Evolutionary conservation across 2,797 vertebrate species (phyloP), one percentile per base, ranked within the genome.

Genomic region (Gila robusta): DNA sequence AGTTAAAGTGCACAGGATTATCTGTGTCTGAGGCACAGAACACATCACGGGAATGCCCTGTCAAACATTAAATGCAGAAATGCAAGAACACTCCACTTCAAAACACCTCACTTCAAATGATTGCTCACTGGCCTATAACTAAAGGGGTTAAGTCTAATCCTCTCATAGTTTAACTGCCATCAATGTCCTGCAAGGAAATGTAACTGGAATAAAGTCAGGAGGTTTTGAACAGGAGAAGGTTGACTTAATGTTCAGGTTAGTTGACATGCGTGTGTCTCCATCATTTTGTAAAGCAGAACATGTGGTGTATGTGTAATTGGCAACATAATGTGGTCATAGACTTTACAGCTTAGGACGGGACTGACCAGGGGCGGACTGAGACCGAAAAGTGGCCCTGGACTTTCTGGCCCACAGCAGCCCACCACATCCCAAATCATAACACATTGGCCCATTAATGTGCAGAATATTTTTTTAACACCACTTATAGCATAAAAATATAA

Each of bases 1-100:
- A 94, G 95, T 94, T 93, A 95, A 94, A 94, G 92, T 92, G 92
- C 91, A 89, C 35, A 91, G 93, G 93, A 94, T 95, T 94, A 95
- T 89, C 91, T 89, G 85, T 81, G 85, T 88, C 89, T 71, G 88
- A 88, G 71, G 41, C 56, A 49, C 56, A 87, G 90, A 91, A 91
- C 54, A 92, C 91, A 94, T 94, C 93, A 94, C 92, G 92, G 93
- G 92, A 90, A 92, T 89, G 90, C 82, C 76, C 84, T 84, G 91
- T 93, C 87, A 56, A 73, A 89, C 87, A 52, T 86, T 72, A 81
- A 94, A 94, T 89, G 93, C 91, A 91, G 86, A 56, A 89, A 93
- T 82, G 81, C 79, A 87, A 90, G 86, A 77, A 87, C 83, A 91
- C 90, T 90, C 85, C 66, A 85, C 92, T 91, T 95, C 90, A 94